These are phyloP conservation scores for Aldrovandia affinis DNA, from an alignment of 2,797 vertebrate species.

Conservation along the genomic window DNA sequence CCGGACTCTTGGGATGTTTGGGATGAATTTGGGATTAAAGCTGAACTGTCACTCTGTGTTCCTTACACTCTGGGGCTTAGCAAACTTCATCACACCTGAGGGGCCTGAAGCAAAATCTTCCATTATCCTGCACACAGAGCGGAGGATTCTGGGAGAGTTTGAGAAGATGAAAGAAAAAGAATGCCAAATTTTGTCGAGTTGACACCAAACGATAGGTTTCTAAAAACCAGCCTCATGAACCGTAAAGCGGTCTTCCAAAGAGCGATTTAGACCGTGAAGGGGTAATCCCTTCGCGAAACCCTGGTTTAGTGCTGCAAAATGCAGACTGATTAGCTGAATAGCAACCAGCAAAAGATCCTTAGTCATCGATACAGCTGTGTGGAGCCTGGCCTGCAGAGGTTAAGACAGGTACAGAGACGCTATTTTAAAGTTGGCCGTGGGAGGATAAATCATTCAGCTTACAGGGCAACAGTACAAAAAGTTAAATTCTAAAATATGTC, in stretches of 20 bases:
- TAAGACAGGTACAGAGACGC: neutral
- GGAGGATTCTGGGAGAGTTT: neutral
- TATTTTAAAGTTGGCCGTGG: neutral
- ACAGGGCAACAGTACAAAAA: neutral
- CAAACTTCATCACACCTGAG: neutral
- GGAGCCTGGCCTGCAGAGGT: neutral
- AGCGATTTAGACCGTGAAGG: neutral
- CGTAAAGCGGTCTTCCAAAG: neutral
- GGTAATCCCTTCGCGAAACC: too few relatives aligned
- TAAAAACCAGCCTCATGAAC: neutral
- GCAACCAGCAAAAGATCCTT: neutral
- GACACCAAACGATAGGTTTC: neutral
- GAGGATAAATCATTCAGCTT: neutral
- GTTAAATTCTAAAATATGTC: neutral
- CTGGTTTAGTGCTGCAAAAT: neutral
- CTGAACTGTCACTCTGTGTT: neutral
- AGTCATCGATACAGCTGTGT: neutral
- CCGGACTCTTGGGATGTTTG: neutral
- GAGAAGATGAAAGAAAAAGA: neutral
- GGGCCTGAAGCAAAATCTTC: neutral
- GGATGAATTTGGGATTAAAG: slow-evolving; percentile 12
- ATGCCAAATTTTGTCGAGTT: neutral
- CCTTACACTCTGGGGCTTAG: neutral
- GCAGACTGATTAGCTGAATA: neutral
- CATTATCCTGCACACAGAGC: neutral